Evolutionary conservation across 1,140 invertebrate species (phyloP).

Genomic region (Phymorhynchus buccinoides): DNA sequence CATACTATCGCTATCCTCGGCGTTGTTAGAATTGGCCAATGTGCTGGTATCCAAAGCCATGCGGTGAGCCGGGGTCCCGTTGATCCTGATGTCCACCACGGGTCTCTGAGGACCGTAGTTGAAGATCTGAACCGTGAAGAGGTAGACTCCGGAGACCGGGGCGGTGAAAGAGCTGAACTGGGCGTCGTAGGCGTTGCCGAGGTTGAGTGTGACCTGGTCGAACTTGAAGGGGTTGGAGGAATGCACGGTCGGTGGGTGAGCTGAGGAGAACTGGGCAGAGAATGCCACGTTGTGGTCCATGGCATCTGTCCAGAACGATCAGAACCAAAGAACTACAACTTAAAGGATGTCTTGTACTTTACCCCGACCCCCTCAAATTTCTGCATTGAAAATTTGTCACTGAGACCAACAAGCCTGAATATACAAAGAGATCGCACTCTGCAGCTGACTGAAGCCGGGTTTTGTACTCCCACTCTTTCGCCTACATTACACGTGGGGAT

Average conservation of each 20-base stretch:
- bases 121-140: slow-evolving; percentile 19
- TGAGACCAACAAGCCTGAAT: too few species aligned
- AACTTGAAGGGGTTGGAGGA: slow-evolving; percentile 15
- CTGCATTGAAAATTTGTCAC: too few species aligned
- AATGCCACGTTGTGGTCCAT: neutral
- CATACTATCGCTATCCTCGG: neutral
- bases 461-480: too few species aligned
- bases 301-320: too few species aligned
- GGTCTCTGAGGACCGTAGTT: neutral
- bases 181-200: slow-evolving; percentile 36
- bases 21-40: neutral
- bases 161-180: slow-evolving; percentile 14
- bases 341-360: too few species aligned
- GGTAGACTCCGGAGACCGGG: slow-evolving; percentile 29
- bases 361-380: too few species aligned
- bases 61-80: neutral
- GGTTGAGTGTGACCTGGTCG: slow-evolving; percentile 26
- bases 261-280: neutral
- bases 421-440: too few species aligned
- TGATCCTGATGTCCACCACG: neutral
- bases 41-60: neutral
- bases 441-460: too few species aligned
- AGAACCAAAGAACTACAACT: too few species aligned
- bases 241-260: neutral
- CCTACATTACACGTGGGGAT: too few species aligned